Evolutionary conservation across 1,140 invertebrate species (phyloP).

Genomic region (Lordiphosa mommai): DNA sequence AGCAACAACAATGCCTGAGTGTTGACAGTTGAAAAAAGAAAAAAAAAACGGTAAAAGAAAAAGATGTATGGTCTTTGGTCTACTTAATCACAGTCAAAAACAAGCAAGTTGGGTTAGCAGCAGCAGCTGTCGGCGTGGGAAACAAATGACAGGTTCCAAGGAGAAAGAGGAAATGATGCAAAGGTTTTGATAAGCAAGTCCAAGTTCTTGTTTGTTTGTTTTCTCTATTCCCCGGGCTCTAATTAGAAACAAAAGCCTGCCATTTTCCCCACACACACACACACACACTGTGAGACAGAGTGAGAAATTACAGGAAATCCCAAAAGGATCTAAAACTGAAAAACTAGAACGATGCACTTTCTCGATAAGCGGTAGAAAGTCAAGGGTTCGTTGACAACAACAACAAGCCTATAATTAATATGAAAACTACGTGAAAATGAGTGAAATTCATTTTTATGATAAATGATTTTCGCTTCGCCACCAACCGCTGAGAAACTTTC

Average conservation of each 20-base stretch:
- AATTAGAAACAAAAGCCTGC: conserved; percentile 42
- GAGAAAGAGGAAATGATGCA: conserved; percentile 30
- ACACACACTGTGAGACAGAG: conserved; percentile 13
- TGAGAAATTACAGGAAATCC: conserved; percentile 74
- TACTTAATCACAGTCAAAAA: conserved; percentile 40
- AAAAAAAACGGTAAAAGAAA: conserved; percentile 1
- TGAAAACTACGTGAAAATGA: conserved; percentile 47
- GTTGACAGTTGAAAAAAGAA: conserved; percentile 46
- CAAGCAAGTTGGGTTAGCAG: not conserved
- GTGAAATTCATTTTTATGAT: conserved; percentile 29
- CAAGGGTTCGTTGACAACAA: conserved; percentile 5
- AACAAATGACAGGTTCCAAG: conserved; percentile 13
- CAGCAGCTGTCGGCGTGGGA: conserved; percentile 21
- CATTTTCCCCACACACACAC: conserved; percentile 6
- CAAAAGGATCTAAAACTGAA: conserved; percentile 49
- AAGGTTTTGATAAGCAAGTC: conserved; percentile 32
- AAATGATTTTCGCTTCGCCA: conserved; percentile 24
- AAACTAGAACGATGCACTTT: conserved; percentile 57
- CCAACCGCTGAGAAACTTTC: conserved; percentile 28
- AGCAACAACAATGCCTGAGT: conserved; percentile 29
- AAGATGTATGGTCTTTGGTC: conserved; percentile 57
- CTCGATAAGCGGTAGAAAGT: conserved; percentile 45
- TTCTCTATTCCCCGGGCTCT: conserved; percentile 57
- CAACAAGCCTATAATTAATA: conserved; percentile 49
- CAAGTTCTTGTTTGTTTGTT: conserved; percentile 28